Evolutionary conservation across 2,797 vertebrate species (phyloP), one percentile per base, ranked within the genome.

Genomic region (Florisuga fusca): DNA sequence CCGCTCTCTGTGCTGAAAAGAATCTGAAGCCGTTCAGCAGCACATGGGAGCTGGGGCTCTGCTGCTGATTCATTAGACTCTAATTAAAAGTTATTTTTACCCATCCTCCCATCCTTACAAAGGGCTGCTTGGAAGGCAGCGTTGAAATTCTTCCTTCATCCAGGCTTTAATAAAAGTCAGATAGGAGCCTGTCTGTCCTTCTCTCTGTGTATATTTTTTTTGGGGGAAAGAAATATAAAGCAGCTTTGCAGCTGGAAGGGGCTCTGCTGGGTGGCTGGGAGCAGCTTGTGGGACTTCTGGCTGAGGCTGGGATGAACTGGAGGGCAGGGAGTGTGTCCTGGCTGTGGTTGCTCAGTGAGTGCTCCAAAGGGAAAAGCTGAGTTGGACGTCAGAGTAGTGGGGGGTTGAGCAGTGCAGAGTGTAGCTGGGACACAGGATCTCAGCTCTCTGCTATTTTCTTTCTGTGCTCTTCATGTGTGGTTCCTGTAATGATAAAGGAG

Each of bases 51-150:
- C 87, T 58, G 87, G 13, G 53, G 89, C 66, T 3, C 92, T 67
- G 84, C 6, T 78, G 90, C 94, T 94, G 92, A 84, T 88, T 94
- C 87, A 92, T 95, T 94, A 94, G 84, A 14, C 87, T 85, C 87
- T 95, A 92, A 95, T 94, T 92, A 63, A 84, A 78, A 92, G 83
- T 92, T 94, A 90, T 94, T 95, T 94, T 95, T 90, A 94, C 90
- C 84, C 92, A 82, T 57, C 84, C 62, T 94, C 76, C 87, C 67
- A 15, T 85, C 87, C 62, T 84, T 36, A 78, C 87, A 94, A 90
- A 82, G 82, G 57, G 64, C 64, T 83, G 81, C 85, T 93, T 86
- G 88, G 77, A 72, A 89, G 71, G 86, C 86, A 41, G 46, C 4
- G 71, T 38, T 84, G 79, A 74, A 87, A 94, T 51, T 74, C 79